These are phyloP conservation scores for Macrochelys suwanniensis DNA, from an alignment of 2,797 vertebrate genomes.

Conservation along the genomic window DNA sequence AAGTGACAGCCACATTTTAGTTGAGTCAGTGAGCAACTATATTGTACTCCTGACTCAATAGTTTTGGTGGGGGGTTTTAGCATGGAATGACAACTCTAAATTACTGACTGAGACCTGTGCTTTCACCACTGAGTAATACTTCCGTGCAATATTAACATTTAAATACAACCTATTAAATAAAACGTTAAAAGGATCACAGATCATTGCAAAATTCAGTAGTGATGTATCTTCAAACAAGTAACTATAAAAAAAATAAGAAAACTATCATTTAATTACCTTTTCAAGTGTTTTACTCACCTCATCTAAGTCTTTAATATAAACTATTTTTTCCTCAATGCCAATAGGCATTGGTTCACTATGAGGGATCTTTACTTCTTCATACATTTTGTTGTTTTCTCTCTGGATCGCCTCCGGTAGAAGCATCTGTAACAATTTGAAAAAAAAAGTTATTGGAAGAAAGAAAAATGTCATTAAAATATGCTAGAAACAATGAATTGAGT, in stretches of 20 bases:
- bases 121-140: background rate
- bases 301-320: conserved; percentile 94
- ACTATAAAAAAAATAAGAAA: background rate
- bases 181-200: background rate
- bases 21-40: background rate
- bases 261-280: background rate
- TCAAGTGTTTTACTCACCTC: conserved; percentile 86
- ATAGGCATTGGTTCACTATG: conserved; percentile 92
- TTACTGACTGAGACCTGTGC: background rate
- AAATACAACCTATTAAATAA: background rate
- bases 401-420: conserved; percentile 93
- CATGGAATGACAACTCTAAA: background rate
- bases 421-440: conserved; percentile 83
- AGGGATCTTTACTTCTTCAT: conserved; percentile 95
- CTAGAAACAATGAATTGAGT: background rate
- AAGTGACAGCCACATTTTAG: background rate
- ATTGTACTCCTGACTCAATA: background rate
- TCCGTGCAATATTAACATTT: background rate
- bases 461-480: background rate
- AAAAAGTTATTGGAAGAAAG: conserved; percentile 1
- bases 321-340: conserved; percentile 92
- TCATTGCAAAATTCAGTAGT: background rate
- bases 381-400: conserved; percentile 94
- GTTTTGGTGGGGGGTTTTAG: background rate
- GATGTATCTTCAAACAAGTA: background rate